Evolutionary conservation across 2,888 invertebrate species (phyloP).

Genomic region (Halictus quadricinctus): DNA sequence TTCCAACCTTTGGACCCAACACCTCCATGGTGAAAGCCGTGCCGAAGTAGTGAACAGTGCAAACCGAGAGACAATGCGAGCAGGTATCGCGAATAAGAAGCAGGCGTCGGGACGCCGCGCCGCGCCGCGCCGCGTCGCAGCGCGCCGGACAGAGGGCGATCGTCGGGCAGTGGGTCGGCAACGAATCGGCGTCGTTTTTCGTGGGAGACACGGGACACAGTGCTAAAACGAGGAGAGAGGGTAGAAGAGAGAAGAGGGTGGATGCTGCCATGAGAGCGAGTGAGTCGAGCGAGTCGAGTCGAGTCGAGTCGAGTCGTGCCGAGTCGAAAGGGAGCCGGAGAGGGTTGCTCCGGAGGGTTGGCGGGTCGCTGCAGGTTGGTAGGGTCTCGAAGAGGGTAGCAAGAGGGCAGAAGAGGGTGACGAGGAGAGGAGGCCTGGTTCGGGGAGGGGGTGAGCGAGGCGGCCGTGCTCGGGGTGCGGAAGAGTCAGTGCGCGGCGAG

Average conservation of each 20-base stretch:
- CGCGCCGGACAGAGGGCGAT: background rate
- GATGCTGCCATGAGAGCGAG: background rate
- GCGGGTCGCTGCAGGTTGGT: constrained; percentile 24
- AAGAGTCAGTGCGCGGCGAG: constrained; percentile 81
- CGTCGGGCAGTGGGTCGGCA: background rate
- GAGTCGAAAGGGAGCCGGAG: constrained; percentile 16
- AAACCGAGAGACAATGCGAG: background rate
- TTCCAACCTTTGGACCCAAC: background rate
- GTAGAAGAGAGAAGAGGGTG: background rate
- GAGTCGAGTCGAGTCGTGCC: background rate
- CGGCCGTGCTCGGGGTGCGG: constrained; percentile 74
- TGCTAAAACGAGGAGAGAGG: background rate
- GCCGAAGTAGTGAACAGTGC: background rate
- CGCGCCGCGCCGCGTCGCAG: too few species aligned
- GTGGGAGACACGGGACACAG: background rate
- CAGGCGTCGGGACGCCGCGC: constrained; percentile 19
- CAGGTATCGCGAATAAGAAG: constrained; percentile 9
- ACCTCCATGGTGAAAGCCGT: background rate
- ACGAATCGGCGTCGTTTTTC: constrained; percentile 8
- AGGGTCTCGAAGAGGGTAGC: constrained; percentile 14
- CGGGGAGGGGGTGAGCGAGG: constrained; percentile 55
- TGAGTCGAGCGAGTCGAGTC: background rate
- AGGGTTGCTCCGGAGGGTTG: constrained; percentile 10
- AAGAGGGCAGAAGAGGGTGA: background rate
- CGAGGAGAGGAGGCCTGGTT: constrained; percentile 10